Base-by-base conservation (phyloP, 2,888 invertebrate species). In the Nymphalis c-album region DNA sequence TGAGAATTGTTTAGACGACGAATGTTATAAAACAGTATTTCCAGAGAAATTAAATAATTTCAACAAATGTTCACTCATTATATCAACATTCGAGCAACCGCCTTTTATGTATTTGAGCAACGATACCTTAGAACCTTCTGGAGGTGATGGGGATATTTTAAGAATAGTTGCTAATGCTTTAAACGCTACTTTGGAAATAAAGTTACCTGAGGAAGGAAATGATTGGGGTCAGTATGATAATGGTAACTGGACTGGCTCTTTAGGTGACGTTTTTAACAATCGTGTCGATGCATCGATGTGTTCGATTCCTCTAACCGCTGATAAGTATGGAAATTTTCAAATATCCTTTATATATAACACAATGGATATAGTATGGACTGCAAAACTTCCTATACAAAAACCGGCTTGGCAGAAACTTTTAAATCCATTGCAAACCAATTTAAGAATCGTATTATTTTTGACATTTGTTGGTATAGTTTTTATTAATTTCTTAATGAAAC, bases 211-310 rank as follows among this genome's bases (percentile, higher is more conserved):
- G 2, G 75, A 74, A 6, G 80, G 78, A 2, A 63, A 67, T 7
- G 78, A 78, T 55, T 80, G 78, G 74, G 86, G 86, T 3, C 72
- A 73, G 40, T 84, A 74, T 64, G 68, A 72, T 67, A 74, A 83
- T 69, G 78, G 79, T 46, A 85, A 81, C 70, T 87, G 87, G 87
- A 85, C 87, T n/a, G 87, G 87, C 1, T 83, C 85, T 10, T 73
- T 87, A 16, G 87, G 87, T 2, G 85, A 86, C 18, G 75, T 85
- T 13, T 84, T 75, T 62, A 85, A 85, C 61, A 72, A 70, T 13
- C 74, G 72, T 8, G 82, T 77, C 6, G 79, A 85, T 60, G 75
- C 74, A 45, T 84, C 87, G 2, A 79, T 83, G 51, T 85, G 84
- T 69, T 78, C 85, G 7, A 67, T 78, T 46, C 85, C 87, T 7